A percentile compares a stretch with the other conserved stretches of the same genome.
phyloP scores from a whole-genome alignment of 2,113 vertebrate genomes.

The Xenopus tropicalis region DNA sequence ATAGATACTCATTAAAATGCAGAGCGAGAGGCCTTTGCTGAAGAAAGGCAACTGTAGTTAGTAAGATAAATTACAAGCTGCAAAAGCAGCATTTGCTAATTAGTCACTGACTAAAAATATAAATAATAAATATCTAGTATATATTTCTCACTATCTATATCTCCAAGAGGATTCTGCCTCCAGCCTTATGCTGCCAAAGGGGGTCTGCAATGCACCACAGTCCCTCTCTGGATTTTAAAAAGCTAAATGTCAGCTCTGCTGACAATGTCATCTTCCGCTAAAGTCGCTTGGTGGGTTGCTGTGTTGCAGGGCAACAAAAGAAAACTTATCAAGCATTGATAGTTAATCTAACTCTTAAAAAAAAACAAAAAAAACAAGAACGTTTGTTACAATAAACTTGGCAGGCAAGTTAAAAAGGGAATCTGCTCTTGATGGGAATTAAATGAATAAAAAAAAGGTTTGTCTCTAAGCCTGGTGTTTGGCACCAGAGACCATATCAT shows the following conservation, averaged over 20 bases:
- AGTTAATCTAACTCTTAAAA: conserved; percentile 9
- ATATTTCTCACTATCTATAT: conserved; percentile 58
- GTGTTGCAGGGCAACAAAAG: too few relatives aligned
- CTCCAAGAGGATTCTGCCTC: conserved; percentile 43
- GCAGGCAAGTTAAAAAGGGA: conserved; percentile 47
- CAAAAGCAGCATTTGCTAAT: conserved; percentile 93
- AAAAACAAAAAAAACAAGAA: too few relatives aligned
- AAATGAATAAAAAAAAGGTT: too few relatives aligned
- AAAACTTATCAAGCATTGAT: conserved; percentile 4
- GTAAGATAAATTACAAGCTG: conserved; percentile 89
- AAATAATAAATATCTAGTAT: conserved; percentile 91
- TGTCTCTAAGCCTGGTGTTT: too few relatives aligned
- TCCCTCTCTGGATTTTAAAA: conserved; percentile 47
- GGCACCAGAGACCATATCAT: too few relatives aligned
- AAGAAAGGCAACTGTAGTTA: conserved; percentile 94
- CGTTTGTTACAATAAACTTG: conserved; percentile 2
- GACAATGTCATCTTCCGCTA: conserved; percentile 68
- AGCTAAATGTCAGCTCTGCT: conserved; percentile 61
- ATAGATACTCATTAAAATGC: conserved; percentile 47
- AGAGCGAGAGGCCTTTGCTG: conserved; percentile 74
- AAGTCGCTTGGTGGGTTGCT: too few relatives aligned
- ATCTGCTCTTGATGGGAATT: conserved; percentile 44
- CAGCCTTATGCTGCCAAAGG: conserved; percentile 50
- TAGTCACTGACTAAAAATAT: conserved; percentile 98
- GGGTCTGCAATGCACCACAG: conserved; percentile 47